A percentile compares a stretch with the other conserved stretches of the same genome.
phyloP scores from a whole-genome alignment of 2,113 vertebrate genomes.

The Ctenomys sociabilis region DNA sequence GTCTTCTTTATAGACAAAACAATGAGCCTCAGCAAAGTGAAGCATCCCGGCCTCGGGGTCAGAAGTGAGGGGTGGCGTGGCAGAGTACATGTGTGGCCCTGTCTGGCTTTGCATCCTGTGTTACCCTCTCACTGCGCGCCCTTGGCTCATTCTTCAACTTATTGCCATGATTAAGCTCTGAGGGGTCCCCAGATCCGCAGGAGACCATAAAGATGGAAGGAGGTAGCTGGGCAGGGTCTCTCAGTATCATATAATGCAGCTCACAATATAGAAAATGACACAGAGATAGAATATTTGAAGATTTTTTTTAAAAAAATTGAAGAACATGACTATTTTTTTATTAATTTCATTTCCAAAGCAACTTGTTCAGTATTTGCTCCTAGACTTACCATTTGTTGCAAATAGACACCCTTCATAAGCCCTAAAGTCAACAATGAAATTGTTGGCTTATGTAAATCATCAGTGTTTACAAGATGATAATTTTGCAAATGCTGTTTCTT shows the following conservation, averaged over 20 bases:
- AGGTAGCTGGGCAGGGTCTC: neutral
- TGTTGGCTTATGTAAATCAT: fast-evolving
- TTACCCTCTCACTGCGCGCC: fast-evolving
- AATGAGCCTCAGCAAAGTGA: neutral
- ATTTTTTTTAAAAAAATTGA: neutral
- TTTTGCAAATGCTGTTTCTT: constrained; percentile 2
- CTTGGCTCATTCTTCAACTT: neutral
- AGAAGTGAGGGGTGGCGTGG: neutral
- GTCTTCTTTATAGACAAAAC: neutral
- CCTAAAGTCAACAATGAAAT: neutral
- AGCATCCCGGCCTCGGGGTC: too few species aligned
- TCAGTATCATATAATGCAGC: neutral
- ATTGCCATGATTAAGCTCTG: neutral
- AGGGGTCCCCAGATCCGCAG: fast-evolving
- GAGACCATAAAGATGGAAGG: neutral
- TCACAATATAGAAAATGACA: neutral
- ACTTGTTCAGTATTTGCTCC: neutral
- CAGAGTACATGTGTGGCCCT: neutral
- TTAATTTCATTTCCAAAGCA: neutral
- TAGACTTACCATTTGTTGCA: neutral
- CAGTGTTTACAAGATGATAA: neutral
- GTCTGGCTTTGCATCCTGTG: neutral
- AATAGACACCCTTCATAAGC: neutral
- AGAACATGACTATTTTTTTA: constrained; percentile 24
- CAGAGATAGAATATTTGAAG: too few species aligned